These are phyloP conservation scores for Paracentrotus lividus DNA, from an alignment of 53 echinoderm and acorn worm genomes.

Conservation along the genomic window DNA sequence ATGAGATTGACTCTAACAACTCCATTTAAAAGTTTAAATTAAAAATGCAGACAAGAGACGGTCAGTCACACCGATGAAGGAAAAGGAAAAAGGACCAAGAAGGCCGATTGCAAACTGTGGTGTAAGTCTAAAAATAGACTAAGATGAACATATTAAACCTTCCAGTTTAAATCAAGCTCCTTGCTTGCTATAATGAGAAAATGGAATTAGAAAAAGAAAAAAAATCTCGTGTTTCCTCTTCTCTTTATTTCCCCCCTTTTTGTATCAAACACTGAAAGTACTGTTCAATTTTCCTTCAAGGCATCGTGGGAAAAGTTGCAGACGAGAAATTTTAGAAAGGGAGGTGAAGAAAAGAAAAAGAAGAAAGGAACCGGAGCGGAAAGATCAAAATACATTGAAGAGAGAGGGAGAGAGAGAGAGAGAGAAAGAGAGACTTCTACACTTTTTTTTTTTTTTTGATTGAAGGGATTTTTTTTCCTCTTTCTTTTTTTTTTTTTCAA, in stretches of 20 bases:
- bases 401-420: neutral
- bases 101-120: too few species aligned
- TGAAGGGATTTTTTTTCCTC: too few species aligned
- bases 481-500: neutral
- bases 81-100: too few species aligned
- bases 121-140: too few species aligned
- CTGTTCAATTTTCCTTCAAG: neutral
- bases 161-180: too few species aligned
- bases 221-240: neutral
- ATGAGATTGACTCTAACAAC: too few species aligned
- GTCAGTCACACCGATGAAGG: too few species aligned
- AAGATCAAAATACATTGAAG: too few species aligned
- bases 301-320: neutral
- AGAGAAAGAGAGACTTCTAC: slow-evolving; percentile 33
- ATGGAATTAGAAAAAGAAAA: neutral
- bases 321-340: neutral
- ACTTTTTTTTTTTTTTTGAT: slow-evolving; percentile 15
- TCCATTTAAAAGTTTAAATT: too few species aligned
- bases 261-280: neutral
- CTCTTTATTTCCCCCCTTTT: too few species aligned
- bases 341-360: neutral
- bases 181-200: neutral
- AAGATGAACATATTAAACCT: too few species aligned
- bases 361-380: neutral
- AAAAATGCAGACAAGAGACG: too few species aligned